phyloP scores from a whole-genome alignment of 2,113 vertebrate species.

The Anthoscopus minutus region DNA sequence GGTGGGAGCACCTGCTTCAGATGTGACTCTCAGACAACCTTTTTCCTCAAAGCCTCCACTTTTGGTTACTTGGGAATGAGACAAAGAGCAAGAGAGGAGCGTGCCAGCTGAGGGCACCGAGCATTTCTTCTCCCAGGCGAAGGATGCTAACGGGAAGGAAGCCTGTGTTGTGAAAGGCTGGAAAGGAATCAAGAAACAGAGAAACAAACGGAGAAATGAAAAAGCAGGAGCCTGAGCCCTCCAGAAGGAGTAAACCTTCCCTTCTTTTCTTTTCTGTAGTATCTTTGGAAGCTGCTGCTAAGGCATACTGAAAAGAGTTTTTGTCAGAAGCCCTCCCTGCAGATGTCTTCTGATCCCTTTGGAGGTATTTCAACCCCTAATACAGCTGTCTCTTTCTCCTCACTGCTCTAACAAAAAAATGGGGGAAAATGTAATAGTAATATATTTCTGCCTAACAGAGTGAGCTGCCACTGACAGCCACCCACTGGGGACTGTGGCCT shows the following conservation, averaged over 20 bases:
- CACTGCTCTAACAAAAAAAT: neutral
- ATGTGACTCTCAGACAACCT: neutral
- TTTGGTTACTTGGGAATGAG: neutral
- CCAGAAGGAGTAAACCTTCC: slow-evolving; percentile 3
- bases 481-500: slow-evolving; percentile 18
- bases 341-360: slow-evolving; percentile 47
- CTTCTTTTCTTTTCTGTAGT: neutral
- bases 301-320: slow-evolving; percentile 18
- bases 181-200: neutral
- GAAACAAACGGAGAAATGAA: neutral
- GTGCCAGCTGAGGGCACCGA: neutral
- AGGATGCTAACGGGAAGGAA: neutral
- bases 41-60: neutral
- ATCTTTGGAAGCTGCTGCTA: slow-evolving; percentile 21
- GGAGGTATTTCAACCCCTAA: slow-evolving; percentile 36
- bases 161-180: neutral
- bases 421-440: slow-evolving; percentile 28
- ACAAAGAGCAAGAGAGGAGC: neutral
- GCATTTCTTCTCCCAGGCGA: neutral
- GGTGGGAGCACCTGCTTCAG: neutral
- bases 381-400: slow-evolving; percentile 50
- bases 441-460: slow-evolving; percentile 30
- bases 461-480: slow-evolving; percentile 23
- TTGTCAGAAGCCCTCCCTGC: slow-evolving; percentile 34
- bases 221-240: neutral